Base-by-base conservation (phyloP, 2,113 vertebrate species). In the Pollimyrus isidori region DNA sequence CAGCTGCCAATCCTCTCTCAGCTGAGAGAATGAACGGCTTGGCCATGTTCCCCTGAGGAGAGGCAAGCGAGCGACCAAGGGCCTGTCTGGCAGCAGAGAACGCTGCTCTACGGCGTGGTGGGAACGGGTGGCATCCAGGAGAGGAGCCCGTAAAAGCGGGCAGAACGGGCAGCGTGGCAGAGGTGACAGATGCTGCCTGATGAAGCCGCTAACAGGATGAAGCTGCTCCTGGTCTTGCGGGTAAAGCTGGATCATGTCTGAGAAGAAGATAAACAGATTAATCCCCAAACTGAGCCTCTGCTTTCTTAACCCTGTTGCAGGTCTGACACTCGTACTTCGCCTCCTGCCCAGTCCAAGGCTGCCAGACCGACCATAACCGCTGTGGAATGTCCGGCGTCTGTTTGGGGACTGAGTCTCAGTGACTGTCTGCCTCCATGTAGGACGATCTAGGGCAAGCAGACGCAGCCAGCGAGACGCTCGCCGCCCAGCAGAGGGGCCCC, bases 181-280 rank as follows among this genome's bases (percentile, higher is more conserved):
- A 89, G 91, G 90, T 95, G 95, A 95, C 97, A 98, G 96, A 96
- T 97, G 96, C 95, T 92, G 86, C 6, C 88, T 92, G 93, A 94
- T 95, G 97, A 97, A 97, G 96, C 94, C 92, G 90, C 95, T 97
- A 98, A 98, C 95, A 95, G 96, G 97, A 98, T 98, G 96, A 98
- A 93, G 94, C 91, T 92, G 94, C 93, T 90, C 94, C 95, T 93
- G 94, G 94, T 96, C 53, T 88, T 89, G 95, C 92, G 94, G 96
- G 95, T 96, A 97, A 94, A 97, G 87, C 95, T 93, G 93, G 98
- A 97, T 99, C 98, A 99, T 94, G 96, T 97, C 96, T 96, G 96
- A 98, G 95, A 92, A 95, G 93, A 93, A 97, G 96, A 96, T 97
- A 97, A 98, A 95, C 93, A 96, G 97, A 97, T 99, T 97, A 97